Conservation (phyloP, 2,113 vertebrate genomes). For the Eonycteris spelaea region DNA sequence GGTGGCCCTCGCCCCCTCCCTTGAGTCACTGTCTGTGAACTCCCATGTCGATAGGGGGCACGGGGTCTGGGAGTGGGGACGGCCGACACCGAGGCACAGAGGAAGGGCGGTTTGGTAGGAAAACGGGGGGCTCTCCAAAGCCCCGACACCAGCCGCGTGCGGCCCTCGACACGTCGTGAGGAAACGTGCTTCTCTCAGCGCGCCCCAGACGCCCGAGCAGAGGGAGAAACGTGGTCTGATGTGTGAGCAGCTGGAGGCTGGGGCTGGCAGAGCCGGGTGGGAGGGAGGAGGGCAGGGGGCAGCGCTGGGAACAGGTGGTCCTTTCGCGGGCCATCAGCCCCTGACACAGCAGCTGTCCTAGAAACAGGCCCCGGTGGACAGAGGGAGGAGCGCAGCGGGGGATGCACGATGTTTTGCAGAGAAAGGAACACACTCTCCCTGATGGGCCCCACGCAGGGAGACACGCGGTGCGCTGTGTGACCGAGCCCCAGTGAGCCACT, state of each 20-base stretch:
- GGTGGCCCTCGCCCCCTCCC: background rate
- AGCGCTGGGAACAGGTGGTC: constrained; percentile 50
- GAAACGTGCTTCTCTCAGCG: constrained; percentile 16
- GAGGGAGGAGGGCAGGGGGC: background rate
- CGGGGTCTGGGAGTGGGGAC: background rate
- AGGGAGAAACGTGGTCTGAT: constrained; percentile 41
- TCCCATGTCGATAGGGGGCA: background rate
- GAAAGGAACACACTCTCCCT: constrained; percentile 47
- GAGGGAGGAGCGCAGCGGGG: constrained; percentile 15
- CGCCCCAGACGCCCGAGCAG: background rate
- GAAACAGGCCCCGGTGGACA: constrained; percentile 59
- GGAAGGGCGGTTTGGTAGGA: background rate
- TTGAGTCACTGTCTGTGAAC: background rate
- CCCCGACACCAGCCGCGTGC: background rate
- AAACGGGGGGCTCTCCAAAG: background rate
- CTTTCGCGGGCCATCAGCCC: constrained; percentile 41
- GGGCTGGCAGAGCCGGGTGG: background rate
- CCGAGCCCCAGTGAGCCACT: background rate
- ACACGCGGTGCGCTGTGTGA: constrained; percentile 56
- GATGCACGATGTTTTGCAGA: constrained; percentile 23
- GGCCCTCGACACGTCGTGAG: background rate
- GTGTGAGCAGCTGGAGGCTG: constrained; percentile 35
- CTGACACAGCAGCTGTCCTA: constrained; percentile 68
- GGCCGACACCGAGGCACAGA: background rate
- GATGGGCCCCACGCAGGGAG: constrained; percentile 4